phyloP scores from a whole-genome alignment of 1,140 invertebrate genomes.

The Macrostomum lignano region DNA sequence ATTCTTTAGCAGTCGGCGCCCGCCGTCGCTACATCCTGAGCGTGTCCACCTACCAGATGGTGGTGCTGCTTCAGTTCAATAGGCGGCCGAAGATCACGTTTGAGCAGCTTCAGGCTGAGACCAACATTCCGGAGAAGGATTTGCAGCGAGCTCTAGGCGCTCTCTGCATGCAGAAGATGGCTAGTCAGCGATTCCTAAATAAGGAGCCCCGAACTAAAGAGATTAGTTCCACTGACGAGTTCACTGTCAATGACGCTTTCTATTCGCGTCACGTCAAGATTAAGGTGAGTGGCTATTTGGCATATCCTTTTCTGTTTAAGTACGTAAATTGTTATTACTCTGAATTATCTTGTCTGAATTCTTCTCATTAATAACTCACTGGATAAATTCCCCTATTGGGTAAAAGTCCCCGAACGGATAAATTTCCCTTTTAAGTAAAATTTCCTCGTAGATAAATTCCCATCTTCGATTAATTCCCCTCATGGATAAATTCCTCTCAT shows the following conservation, averaged over 20 bases:
- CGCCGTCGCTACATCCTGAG: conserved; percentile 36
- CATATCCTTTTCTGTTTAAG: neutral
- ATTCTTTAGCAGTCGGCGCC: neutral
- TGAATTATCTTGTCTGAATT: too few relatives aligned
- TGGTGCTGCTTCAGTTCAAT: conserved; percentile 86
- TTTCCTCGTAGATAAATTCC: too few relatives aligned
- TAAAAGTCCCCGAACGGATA: too few relatives aligned
- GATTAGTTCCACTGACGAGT: conserved; percentile 57
- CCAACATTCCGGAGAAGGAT: conserved; percentile 85
- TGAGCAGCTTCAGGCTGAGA: conserved; percentile 71
- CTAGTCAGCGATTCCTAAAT: conserved; percentile 54
- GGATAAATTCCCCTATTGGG: too few relatives aligned
- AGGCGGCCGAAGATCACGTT: conserved; percentile 37
- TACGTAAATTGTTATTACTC: too few relatives aligned
- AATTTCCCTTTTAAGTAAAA: too few relatives aligned
- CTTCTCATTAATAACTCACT: too few relatives aligned
- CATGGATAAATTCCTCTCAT: too few relatives aligned
- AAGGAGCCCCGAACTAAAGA: conserved; percentile 82
- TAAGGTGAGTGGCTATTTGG: conserved; percentile 33
- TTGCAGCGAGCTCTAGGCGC: conserved; percentile 75
- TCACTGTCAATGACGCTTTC: conserved; percentile 87
- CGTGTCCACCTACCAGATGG: conserved; percentile 88
- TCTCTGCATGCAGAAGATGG: conserved; percentile 78
- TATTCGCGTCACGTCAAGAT: conserved; percentile 74
- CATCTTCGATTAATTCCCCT: too few relatives aligned